Base-by-base conservation (phyloP, 2,113 vertebrate genomes). In the Theristicus caerulescens region DNA sequence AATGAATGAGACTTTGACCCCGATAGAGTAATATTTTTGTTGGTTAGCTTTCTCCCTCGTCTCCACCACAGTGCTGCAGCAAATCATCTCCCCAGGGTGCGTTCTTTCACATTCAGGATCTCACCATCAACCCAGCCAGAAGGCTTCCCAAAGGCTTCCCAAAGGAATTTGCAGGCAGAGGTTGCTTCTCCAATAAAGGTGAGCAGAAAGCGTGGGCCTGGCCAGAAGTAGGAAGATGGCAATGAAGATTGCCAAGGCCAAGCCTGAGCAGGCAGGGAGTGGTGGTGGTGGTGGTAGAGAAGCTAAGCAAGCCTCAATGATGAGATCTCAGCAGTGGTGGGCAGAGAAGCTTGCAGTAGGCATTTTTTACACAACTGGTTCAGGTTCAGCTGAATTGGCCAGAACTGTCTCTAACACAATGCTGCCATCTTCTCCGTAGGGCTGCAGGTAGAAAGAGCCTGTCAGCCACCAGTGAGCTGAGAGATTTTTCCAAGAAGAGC, bases 21-120 rank as follows among this genome's bases (percentile, higher is more conserved):
- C 0, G 0, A 49, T 4, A 85, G 31, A 64, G 40, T 36, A 36
- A 44, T 12, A 19, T 71, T 59, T 73, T 32, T 54, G 64, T 78
- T 83, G 72, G 32, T 34, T 80, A 70, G 10, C 42, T 81, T 82
- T 46, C 29, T 61, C 59, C 42, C 46, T 86, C 2, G 0, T 32
- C 21, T 69, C 34, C 42, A 38, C 24, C 38, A 58, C 47, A 1
- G 7, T 34, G 27, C n/a, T 1, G 3, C 52, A 87, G 59, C 31
- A 79, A 55, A 47, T 52, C 24, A 25, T 42, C n/a, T 86, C 61
- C 58, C 24, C 66, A 21, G 25, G 64, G 32, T 3, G 5, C 0
- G 1, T 88, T 77, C 47, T 65, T 70, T 79, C 52, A 25, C 64
- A 26, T 1, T 59, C 6, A 4, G 42, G 82, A 78, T 90, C 64